phyloP scores from a whole-genome alignment of 2,888 invertebrate species.

The Abrostola tripartita region DNA sequence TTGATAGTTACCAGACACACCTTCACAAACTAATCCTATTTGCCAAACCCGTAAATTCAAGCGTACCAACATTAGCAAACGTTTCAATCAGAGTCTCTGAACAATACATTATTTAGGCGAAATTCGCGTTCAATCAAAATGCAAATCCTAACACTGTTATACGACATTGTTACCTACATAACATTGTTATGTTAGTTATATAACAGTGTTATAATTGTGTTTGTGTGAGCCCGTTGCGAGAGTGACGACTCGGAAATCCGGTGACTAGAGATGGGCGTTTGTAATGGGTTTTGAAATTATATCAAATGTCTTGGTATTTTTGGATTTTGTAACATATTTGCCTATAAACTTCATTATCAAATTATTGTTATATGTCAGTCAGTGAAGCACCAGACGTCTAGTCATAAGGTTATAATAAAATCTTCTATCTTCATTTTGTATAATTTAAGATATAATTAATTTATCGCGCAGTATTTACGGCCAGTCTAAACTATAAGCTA shows the following conservation, averaged over 20 bases:
- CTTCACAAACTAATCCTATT: too few species aligned
- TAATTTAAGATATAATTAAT: too few species aligned
- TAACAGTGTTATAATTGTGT: constrained; percentile 33
- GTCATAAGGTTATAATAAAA: too few species aligned
- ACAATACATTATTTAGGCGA: constrained; percentile 26
- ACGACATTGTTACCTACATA: constrained; percentile 63
- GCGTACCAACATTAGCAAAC: neutral
- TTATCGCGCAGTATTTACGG: too few species aligned
- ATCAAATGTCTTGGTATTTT: neutral
- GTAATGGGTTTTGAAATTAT: neutral
- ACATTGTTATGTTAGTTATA: constrained; percentile 29
- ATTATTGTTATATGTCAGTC: neutral
- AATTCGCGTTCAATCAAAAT: constrained; percentile 72
- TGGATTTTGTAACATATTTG: neutral
- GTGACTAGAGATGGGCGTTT: constrained; percentile 3
- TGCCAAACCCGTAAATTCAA: neutral
- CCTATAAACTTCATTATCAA: neutral
- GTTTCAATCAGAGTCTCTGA: constrained; percentile 3
- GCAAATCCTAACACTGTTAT: constrained; percentile 69
- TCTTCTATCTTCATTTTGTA: too few species aligned
- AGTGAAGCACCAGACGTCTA: too few species aligned
- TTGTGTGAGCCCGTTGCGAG: constrained; percentile 19
- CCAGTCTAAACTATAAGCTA: too few species aligned
- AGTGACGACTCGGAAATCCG: constrained; percentile 19
- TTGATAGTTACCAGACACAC: neutral